Evolutionary conservation across 2,797 vertebrate genomes (phyloP), one percentile per base, ranked within the genome.

Genomic region (Gobio occitaniae): DNA sequence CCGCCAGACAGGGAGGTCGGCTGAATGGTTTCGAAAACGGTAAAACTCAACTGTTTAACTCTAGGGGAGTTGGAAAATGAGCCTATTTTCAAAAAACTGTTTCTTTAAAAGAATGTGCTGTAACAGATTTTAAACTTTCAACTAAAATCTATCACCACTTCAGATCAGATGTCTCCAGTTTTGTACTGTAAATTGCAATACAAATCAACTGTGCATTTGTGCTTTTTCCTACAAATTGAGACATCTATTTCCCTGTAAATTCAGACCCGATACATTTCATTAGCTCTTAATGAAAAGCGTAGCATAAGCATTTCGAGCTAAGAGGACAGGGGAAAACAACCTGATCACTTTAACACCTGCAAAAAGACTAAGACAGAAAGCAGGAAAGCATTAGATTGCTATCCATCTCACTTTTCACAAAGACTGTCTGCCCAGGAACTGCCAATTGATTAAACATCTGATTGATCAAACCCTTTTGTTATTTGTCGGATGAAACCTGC

Each of bases 391-490:
- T 87, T 56, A 8, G 5, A 86, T 78, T n/a, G 54, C 50, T 65
- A 88, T 89, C 50, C 79, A 89, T 86, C 80, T 47, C 74, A 78
- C 81, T 80, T 91, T 76, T 87, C 70, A 83, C 81, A 56, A 74
- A 83, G 79, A 87, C 38, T 36, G 38, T 84, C 74, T 61, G 48
- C 36, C 65, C 25, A 38, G 75, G 66, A 82, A 63, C 66, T 85
- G 72, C 44, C 41, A 66, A 78, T 65, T 78, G 59, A 78, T 21
- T 48, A 78, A 72, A 69, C 56, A 48, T 21, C 29, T 70, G 84
- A 86, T 61, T 84, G 52, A 86, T 89, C 52, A 69, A 78, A 66
- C 56, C 29, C 68, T 70, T 86, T 72, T 47, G 38, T 70, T 59
- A 65, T 81, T 78, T 78, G 47, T 80, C 61, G 66, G 50, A 59